phyloP scores from a whole-genome alignment of 2,888 invertebrate genomes.

The Drosophila macrospina region DNA sequence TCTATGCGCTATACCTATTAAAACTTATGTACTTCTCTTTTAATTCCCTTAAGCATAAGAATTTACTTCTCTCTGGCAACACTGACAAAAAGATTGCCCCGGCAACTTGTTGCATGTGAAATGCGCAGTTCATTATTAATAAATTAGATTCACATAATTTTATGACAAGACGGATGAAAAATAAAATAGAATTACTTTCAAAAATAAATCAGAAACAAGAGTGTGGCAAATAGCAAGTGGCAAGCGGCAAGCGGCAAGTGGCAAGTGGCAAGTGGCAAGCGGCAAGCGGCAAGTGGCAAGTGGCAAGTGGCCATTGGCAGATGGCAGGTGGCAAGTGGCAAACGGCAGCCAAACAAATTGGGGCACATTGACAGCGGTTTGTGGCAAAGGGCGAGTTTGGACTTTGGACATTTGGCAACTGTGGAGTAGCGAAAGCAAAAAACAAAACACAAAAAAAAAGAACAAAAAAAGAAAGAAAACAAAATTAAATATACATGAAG shows the following conservation, averaged over 20 bases:
- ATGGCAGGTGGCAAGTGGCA: slow-evolving; percentile 7
- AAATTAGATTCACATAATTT: neutral
- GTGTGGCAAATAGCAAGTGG: neutral
- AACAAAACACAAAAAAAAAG: slow-evolving; percentile 2
- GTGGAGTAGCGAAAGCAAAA: slow-evolving; percentile 4
- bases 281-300: slow-evolving; percentile 7
- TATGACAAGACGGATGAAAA: slow-evolving; percentile 2
- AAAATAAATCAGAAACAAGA: slow-evolving; percentile 15
- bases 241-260: slow-evolving; percentile 7
- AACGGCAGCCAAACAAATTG: slow-evolving; percentile 14
- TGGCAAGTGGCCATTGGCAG: slow-evolving; percentile 7
- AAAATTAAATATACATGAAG: slow-evolving; percentile 75
- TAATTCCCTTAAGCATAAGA: neutral
- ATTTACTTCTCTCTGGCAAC: neutral
- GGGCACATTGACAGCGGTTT: slow-evolving; percentile 2
- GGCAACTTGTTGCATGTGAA: neutral
- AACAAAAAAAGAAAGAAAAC: slow-evolving; percentile 26
- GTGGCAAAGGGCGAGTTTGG: neutral
- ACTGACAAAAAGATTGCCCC: neutral
- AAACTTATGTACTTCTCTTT: no score
- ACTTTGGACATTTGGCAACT: slow-evolving; percentile 8
- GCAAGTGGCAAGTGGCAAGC: slow-evolving; percentile 3
- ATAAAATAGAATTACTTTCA: slow-evolving; percentile 6
- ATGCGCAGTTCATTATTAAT: neutral
- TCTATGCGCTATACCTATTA: no score